These are phyloP conservation scores for Carterocephalus palaemon DNA, from an alignment of 2,888 invertebrate species.

Conservation along the genomic window DNA sequence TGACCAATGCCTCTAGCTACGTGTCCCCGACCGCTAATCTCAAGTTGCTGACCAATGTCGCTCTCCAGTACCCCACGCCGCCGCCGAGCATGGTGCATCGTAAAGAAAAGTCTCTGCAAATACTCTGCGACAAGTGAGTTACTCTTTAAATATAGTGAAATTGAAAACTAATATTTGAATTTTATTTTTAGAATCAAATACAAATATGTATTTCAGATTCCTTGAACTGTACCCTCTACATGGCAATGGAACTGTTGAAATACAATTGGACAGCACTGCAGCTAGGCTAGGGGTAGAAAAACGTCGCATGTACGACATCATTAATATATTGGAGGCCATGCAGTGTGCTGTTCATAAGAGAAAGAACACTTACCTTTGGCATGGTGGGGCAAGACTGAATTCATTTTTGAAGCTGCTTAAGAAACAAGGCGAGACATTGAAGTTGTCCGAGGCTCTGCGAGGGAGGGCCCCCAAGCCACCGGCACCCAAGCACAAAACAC, in stretches of 20 bases:
- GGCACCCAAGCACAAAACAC: slow-evolving; percentile 81
- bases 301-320: slow-evolving; percentile 85
- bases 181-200: too few relatives aligned
- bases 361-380: slow-evolving; percentile 85
- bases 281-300: slow-evolving; percentile 82
- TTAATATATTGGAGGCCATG: slow-evolving; percentile 85
- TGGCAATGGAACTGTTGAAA: slow-evolving; percentile 71
- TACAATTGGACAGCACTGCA: slow-evolving; percentile 82
- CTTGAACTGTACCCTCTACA: slow-evolving; percentile 76
- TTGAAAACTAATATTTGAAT: too few relatives aligned
- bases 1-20: slow-evolving; percentile 74
- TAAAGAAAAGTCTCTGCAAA: slow-evolving; percentile 80
- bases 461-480: slow-evolving; percentile 69
- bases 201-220: slow-evolving; percentile 75
- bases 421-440: slow-evolving; percentile 76
- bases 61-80: slow-evolving; percentile 75
- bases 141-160: too few relatives aligned
- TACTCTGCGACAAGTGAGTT: slow-evolving; percentile 79
- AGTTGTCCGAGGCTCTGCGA: slow-evolving; percentile 73
- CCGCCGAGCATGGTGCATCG: slow-evolving; percentile 73
- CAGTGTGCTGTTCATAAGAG: slow-evolving; percentile 82
- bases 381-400: slow-evolving; percentile 81
- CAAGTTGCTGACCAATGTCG: slow-evolving; percentile 82
- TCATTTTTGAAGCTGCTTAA: slow-evolving; percentile 81
- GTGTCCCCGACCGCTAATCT: slow-evolving; percentile 84